Conservation (phyloP, 2,888 invertebrate genomes). For the Caenorhabditis angaria region DNA sequence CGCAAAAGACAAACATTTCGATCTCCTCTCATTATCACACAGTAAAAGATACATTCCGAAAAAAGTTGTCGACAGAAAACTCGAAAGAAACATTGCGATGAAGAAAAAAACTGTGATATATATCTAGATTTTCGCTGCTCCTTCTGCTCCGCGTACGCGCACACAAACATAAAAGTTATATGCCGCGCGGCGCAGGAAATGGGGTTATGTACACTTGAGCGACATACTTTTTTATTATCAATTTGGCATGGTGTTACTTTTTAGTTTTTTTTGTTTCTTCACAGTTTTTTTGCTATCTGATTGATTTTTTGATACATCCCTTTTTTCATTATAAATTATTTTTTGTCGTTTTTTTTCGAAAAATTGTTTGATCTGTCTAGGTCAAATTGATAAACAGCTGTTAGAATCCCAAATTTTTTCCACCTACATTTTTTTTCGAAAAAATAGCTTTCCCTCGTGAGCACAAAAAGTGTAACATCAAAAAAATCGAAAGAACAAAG, state of each 20-base stretch:
- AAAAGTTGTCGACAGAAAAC: background rate
- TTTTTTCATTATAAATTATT: too few relatives aligned
- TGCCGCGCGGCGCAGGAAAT: constrained; percentile 42
- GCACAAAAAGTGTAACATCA: constrained; percentile 4
- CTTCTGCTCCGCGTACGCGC: background rate
- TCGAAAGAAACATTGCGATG: constrained; percentile 17
- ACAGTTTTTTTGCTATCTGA: background rate
- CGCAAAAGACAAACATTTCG: too few relatives aligned
- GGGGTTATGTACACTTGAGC: constrained; percentile 35
- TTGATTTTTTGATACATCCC: background rate
- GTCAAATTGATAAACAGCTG: constrained; percentile 25
- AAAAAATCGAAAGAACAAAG: background rate
- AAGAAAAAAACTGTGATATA: background rate
- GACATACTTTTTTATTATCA: constrained; percentile 24
- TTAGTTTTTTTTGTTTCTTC: constrained; percentile 8
- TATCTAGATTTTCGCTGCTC: background rate
- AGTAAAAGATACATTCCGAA: background rate
- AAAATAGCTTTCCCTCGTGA: too few relatives aligned
- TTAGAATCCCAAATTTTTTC: constrained; percentile 16
- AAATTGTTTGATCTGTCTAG: background rate
- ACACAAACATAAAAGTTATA: constrained; percentile 13
- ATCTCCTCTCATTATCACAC: too few relatives aligned
- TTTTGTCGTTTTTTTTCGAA: background rate
- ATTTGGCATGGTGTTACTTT: background rate
- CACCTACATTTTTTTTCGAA: background rate